phyloP scores from a whole-genome alignment of 1,140 invertebrate genomes.

The Pemphigus obesinymphae region DNA sequence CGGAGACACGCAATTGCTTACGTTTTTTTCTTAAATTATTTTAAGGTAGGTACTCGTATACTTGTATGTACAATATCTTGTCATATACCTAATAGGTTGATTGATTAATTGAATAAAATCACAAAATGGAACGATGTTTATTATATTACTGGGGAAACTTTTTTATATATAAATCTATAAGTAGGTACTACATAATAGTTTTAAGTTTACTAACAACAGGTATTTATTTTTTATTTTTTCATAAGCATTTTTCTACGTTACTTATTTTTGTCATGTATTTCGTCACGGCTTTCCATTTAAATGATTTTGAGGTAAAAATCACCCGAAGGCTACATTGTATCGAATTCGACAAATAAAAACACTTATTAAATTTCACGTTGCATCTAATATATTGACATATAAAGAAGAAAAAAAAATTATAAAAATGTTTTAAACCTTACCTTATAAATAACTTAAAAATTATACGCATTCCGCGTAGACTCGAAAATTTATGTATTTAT shows the following conservation, averaged over 20 bases:
- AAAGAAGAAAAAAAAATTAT: not conserved
- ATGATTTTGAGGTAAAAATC: not conserved
- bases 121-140: not conserved
- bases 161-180: not conserved
- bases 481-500: not conserved
- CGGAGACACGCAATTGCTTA: not conserved
- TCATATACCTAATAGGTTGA: not conserved
- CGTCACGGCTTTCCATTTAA: not conserved
- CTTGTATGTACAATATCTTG: not conserved
- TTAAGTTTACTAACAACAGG: too few relatives aligned
- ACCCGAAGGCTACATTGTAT: not conserved
- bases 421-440: not conserved
- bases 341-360: not conserved
- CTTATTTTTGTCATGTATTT: not conserved
- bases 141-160: not conserved
- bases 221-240: not conserved
- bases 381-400: not conserved
- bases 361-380: not conserved
- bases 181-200: too few relatives aligned
- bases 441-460: too few relatives aligned
- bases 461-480: not conserved
- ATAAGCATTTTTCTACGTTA: not conserved
- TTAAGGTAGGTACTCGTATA: not conserved
- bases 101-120: slow-evolving; percentile 8
- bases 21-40: not conserved